Evolutionary conservation across 2,113 vertebrate genomes (phyloP), one percentile per base, ranked within the genome.

Genomic region (Caracal caracal): DNA sequence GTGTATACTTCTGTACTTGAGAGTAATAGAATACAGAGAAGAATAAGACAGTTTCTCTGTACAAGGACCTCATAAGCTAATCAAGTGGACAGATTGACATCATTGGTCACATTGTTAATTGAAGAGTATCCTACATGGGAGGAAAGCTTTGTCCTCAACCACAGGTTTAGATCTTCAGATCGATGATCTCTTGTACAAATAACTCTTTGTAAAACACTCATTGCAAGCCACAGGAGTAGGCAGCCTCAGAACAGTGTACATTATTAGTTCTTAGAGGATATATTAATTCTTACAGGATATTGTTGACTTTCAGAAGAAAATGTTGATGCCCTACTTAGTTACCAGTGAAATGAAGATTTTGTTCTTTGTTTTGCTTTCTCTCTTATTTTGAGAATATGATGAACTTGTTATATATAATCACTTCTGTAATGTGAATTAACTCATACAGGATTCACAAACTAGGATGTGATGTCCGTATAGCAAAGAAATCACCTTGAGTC

Each of bases 281-380:
- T 78, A 76, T 76, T 76, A 28, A 15, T 76, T 28, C 19, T 90
- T 78, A 66, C 1, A 28, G 33, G 17, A 33, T 73, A 59, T 33
- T 53, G 61, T 40, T 85, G 51, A 47, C 47, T 92, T 96, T 93
- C 43, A 68, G n/a, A 85, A 28, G 88, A 61, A 61, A 33, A 91
- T 84, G 22, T 26, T 65, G 6, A 79, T 75, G 13, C 35, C 10
- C 37, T 93, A 3, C 53, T 30, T 87, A 24, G 49, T 85, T 80
- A 81, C 30, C n/a, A 63, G 11, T 81, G 12, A 85, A 4, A 56
- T 53, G 28, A 76, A 89, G 73, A n/a, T 93, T 90, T 80, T 17
- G 47, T 51, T 76, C 26, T 47, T 47, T 51, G 22, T 84, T 89
- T 83, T 84, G 7, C 10, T 20, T 88, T 90, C 33, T 83, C 20